Evolutionary conservation across 37 sponge, comb jelly and placozoan species (phyloP).

Genomic region (Spongilla lacustris): DNA sequence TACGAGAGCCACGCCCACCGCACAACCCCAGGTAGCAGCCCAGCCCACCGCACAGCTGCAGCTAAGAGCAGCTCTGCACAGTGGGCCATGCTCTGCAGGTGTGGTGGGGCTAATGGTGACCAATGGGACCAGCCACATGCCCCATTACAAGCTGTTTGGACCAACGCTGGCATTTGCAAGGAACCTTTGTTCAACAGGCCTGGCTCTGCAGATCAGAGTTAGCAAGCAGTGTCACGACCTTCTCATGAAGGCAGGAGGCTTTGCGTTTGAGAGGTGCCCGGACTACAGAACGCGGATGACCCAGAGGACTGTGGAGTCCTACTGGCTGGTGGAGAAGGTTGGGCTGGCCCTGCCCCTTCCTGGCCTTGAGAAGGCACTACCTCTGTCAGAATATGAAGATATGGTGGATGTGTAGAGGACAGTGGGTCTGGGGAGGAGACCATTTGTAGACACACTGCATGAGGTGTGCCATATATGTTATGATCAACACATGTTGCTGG

Average conservation of each 20-base stretch:
- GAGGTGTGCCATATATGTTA: too few species aligned
- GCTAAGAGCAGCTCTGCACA: conserved; percentile 76
- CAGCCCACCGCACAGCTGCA: conserved; percentile 48
- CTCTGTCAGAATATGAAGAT: conserved; percentile 67
- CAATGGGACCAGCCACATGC: conserved; percentile 26
- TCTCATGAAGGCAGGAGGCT: conserved; percentile 35
- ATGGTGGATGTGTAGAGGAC: not conserved
- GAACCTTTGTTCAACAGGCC: conserved; percentile 59
- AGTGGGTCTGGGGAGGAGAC: too few species aligned
- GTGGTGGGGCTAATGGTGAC: conserved; percentile 57
- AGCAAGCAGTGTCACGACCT: conserved; percentile 61
- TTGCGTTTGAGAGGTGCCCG: conserved; percentile 77
- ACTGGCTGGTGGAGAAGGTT: conserved; percentile 69
- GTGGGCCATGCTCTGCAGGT: conserved; percentile 72
- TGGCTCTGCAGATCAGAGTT: conserved; percentile 80
- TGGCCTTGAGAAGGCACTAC: conserved; percentile 50
- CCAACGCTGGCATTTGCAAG: conserved; percentile 18
- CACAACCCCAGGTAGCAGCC: not conserved
- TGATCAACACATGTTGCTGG: too few species aligned
- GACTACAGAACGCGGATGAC: conserved; percentile 28
- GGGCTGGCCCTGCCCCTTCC: conserved; percentile 52
- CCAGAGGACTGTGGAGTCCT: conserved; percentile 64
- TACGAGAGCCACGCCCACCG: too few species aligned
- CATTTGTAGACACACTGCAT: too few species aligned
- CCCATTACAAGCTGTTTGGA: conserved; percentile 70